Base-by-base conservation (phyloP, 2,888 invertebrate species). In the Cephonodes hylas region DNA sequence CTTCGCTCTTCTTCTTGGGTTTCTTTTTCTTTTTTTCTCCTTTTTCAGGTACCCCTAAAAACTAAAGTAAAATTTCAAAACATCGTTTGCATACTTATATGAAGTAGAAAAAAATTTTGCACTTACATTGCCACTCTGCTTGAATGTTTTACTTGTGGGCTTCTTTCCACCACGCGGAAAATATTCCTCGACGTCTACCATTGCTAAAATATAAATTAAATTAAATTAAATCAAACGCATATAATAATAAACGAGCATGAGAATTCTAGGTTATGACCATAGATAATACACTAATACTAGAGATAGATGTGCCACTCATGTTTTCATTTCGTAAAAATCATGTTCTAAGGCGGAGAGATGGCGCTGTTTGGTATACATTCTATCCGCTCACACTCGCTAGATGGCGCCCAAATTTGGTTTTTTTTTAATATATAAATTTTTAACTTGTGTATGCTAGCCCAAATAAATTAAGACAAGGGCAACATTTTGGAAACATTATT, bases 101-200 rank as follows among this genome's bases (percentile, higher is more conserved):
- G 4, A 15, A 31, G 6, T 22, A 15, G 10, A 10, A 6, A 4
- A 20, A 5, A 25, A 23, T 38, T 38, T 6, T 18, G 15, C 20
- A 82, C 86, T 82, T 76, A 89, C 89, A 67, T 91, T 91, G 66
- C 86, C 84, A 72, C 86, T 86, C 69, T 89, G 86, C 71, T 89
- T 88, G 67, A 90, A 92, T 77, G 89, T 79, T 68, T 85, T 84
- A 38, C 84, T 77, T 38, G 85, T 81, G 1, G 93, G 90, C 70
- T 93, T 93, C 73, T 88, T 92, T 8, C 94, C 93, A 58, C 94
- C 94, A 63, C 94, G 89, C 13, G 94, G 94, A 80, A 94, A 94
- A 75, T 91, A 93, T 75, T 93, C 93, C 71, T 94, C 94, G 58
- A 83, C 84, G 42, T 89, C 89, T 58, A 70, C 86, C 87, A 89